phyloP scores from a whole-genome alignment of 2,888 invertebrate species.

The Lycocerus yunnanus region DNA sequence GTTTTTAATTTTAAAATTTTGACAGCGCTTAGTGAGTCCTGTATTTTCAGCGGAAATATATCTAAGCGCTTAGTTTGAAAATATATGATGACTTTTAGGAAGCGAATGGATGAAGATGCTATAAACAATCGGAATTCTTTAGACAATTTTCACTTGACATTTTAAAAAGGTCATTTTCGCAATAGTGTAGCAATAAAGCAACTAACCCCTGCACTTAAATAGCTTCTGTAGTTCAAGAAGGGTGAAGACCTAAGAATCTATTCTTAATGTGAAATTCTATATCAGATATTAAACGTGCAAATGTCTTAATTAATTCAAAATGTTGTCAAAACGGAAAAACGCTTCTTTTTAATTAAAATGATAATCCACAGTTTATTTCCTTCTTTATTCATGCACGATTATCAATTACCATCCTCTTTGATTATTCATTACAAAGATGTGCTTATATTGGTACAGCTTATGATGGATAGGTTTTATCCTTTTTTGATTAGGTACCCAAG shows the following conservation, averaged over 20 bases:
- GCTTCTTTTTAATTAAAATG: not conserved
- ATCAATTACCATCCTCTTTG: slow-evolving; percentile 14
- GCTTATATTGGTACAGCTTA: slow-evolving; percentile 4
- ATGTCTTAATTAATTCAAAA: not conserved
- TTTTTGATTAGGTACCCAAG: slow-evolving; percentile 2
- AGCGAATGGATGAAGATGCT: slow-evolving; percentile 3
- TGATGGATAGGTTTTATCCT: slow-evolving; percentile 26
- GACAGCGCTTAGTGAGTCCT: not conserved
- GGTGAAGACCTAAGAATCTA: slow-evolving; percentile 42
- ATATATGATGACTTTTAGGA: not conserved
- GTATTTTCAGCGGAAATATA: not conserved
- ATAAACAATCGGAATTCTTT: slow-evolving; percentile 19
- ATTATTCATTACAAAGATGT: slow-evolving; percentile 23
- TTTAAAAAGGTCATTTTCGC: slow-evolving; percentile 36
- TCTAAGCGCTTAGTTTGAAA: not conserved
- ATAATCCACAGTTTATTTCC: not conserved
- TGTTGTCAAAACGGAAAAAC: not conserved
- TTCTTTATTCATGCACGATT: not conserved
- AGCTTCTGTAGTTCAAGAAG: slow-evolving; percentile 46
- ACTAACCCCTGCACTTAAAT: slow-evolving; percentile 52
- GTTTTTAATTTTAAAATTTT: not conserved
- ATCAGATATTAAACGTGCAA: not conserved
- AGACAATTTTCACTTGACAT: slow-evolving; percentile 32
- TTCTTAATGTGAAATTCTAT: slow-evolving; percentile 29
- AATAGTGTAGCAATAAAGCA: slow-evolving; percentile 39